A percentile compares a stretch with the other conserved stretches of the same genome.
Conservation (phyloP, 2,797 vertebrate genomes). For the Coregonus ussuriensis region DNA sequence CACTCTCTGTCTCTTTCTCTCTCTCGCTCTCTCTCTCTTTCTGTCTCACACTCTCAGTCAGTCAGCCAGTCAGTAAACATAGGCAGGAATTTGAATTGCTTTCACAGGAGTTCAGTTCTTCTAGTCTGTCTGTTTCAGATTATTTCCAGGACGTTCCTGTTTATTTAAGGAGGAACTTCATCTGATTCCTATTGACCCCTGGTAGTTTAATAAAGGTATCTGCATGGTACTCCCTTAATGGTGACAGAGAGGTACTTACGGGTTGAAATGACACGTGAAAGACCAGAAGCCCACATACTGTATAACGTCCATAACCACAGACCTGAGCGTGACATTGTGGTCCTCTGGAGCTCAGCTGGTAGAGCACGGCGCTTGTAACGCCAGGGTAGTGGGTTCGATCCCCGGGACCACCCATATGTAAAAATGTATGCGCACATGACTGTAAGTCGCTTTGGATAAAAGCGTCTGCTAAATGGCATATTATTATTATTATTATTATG, state of each 20-base stretch:
- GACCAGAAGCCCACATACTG: background rate
- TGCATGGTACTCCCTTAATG: background rate
- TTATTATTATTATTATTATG: background rate
- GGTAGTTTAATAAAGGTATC: background rate
- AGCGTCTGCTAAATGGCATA: too few relatives aligned
- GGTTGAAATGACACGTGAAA: background rate
- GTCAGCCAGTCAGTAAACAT: background rate
- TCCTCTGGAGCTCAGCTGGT: too few relatives aligned
- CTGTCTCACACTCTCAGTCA: too few relatives aligned
- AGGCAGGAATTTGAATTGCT: conserved; percentile 1
- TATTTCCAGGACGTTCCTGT: conserved; percentile 11
- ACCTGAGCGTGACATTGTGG: background rate
- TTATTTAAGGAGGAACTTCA: background rate
- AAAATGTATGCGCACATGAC: too few relatives aligned
- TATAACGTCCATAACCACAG: background rate
- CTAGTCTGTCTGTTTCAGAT: conserved; percentile 10
- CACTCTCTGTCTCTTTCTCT: too few relatives aligned
- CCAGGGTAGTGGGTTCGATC: too few relatives aligned
- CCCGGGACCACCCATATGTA: too few relatives aligned
- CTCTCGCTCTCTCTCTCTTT: too few relatives aligned
- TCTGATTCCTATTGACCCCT: background rate
- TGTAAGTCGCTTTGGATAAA: too few relatives aligned
- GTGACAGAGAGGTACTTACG: background rate
- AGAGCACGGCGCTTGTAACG: too few relatives aligned
- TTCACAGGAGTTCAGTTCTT: conserved; percentile 12